Conservation (phyloP, 2,888 invertebrate species). For the Drosophila incognita region DNA sequence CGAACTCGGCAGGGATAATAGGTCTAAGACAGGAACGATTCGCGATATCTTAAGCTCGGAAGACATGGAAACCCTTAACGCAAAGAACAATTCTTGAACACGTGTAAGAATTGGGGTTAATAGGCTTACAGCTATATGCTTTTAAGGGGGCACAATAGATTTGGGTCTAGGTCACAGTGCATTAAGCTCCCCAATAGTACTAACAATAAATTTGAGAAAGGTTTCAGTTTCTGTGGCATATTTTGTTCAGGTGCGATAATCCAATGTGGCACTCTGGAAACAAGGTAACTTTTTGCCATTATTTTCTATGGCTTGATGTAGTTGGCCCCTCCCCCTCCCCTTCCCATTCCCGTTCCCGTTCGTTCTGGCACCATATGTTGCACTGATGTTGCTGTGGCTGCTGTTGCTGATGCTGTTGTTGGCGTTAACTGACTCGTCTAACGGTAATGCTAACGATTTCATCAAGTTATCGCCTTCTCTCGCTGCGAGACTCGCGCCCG, state of each 20-base stretch:
- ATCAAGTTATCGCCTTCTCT: slow-evolving; percentile 57
- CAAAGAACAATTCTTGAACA: background rate
- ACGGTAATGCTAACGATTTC: slow-evolving; percentile 68
- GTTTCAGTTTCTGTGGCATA: slow-evolving; percentile 5
- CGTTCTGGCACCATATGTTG: slow-evolving; percentile 18
- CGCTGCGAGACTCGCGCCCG: slow-evolving; percentile 24
- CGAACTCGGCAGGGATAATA: background rate
- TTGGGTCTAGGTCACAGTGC: background rate
- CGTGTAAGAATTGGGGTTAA: background rate
- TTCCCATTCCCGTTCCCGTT: background rate
- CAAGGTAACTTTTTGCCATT: slow-evolving; percentile 15
- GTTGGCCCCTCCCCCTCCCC: background rate
- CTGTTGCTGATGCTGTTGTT: slow-evolving; percentile 19
- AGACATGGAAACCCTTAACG: background rate
- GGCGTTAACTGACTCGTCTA: slow-evolving; percentile 55
- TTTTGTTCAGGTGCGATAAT: background rate
- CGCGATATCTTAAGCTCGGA: background rate
- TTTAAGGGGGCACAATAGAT: background rate
- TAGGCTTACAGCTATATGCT: background rate
- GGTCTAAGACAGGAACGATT: background rate
- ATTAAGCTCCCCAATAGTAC: background rate
- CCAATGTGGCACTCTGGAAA: background rate
- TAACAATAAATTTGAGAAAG: background rate
- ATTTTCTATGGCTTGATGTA: slow-evolving; percentile 35
- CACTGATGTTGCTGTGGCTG: slow-evolving; percentile 2